Base-by-base conservation (phyloP, 2,797 vertebrate species). In the Sebastes oblongus region DNA sequence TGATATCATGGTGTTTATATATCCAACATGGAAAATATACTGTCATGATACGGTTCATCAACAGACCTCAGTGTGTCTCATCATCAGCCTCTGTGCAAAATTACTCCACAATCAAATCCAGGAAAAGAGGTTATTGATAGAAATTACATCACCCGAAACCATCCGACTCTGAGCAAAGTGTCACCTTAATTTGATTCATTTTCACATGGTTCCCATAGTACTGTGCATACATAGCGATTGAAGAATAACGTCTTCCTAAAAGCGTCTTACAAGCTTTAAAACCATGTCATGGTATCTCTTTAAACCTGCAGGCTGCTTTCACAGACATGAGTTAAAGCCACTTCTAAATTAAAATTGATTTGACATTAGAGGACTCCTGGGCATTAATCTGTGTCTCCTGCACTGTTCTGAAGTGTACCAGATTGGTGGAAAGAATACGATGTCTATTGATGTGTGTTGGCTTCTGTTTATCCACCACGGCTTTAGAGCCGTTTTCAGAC, bases 291-390 rank as follows among this genome's bases (percentile, higher is more conserved):
- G 25, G 56, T 61, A 22, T 81, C 46, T 70, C 68, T 86, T 78
- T 77, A 72, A 89, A 83, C 66, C 82, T 76, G n/a, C 61, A 69
- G 75, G 77, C 82, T 75, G 52, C 77, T 76, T 84, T 83, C 71
- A 76, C 70, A 82, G 83, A 87, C 87, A 88, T 81, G 90, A 89
- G 86, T 89, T 90, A 89, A 87, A 82, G 85, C 86, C 78, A 55
- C 81, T 84, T 84, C 78, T 80, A 91, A 92, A 93, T 93, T 88
- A 90, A 89, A 93, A 93, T 93, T 93, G 91, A 94, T 92, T 92
- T 89, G 86, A 92, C 88, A 90, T 92, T 91, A 89, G 81, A 42
- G 69, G 75, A 76, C 87, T 80, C 69, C 32, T 72, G 76, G 72
- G 66, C 83, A 89, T 92, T 85, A 84, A 83, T 90, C 87, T 76